Evolutionary conservation across 1,140 invertebrate genomes (phyloP).

Genomic region (Cherax quadricarinatus): DNA sequence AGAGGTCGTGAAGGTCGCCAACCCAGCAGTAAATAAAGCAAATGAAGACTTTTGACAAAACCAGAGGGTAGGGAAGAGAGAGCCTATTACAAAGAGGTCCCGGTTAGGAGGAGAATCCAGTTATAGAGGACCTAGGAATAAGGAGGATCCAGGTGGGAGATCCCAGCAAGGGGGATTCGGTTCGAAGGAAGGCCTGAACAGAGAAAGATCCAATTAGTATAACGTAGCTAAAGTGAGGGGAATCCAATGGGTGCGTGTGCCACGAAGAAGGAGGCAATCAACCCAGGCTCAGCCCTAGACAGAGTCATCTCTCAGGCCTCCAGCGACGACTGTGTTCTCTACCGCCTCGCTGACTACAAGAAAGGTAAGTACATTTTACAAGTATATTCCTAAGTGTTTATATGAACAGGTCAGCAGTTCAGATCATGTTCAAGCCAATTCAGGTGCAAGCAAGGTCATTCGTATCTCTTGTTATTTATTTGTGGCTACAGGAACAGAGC

Average conservation of each 20-base stretch:
- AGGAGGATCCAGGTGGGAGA: too few relatives aligned
- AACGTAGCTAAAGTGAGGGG: background rate
- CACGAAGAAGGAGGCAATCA: conserved; percentile 69
- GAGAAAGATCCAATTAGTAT: background rate
- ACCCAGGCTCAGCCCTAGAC: conserved; percentile 88
- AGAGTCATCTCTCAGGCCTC: conserved; percentile 88
- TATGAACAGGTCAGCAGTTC: background rate
- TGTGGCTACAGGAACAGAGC: too few relatives aligned
- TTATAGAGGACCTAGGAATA: too few relatives aligned
- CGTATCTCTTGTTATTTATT: background rate
- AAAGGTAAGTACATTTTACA: conserved; percentile 77
- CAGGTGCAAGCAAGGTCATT: conserved; percentile 61
- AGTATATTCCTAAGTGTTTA: background rate
- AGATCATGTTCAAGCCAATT: background rate
- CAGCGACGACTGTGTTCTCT: conserved; percentile 89
- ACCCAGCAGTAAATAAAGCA: too few relatives aligned
- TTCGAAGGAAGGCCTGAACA: background rate
- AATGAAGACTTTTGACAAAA: too few relatives aligned
- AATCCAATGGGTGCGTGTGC: conserved; percentile 73
- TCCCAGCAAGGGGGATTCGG: background rate
- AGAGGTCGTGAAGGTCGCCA: too few relatives aligned
- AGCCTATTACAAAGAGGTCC: too few relatives aligned
- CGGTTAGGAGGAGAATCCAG: too few relatives aligned
- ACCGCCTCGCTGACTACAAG: conserved; percentile 92
- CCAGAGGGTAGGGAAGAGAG: too few relatives aligned